Evolutionary conservation across 1,140 invertebrate genomes (phyloP), one percentile per base, ranked within the genome.

Genomic region (Orchestia grillus): DNA sequence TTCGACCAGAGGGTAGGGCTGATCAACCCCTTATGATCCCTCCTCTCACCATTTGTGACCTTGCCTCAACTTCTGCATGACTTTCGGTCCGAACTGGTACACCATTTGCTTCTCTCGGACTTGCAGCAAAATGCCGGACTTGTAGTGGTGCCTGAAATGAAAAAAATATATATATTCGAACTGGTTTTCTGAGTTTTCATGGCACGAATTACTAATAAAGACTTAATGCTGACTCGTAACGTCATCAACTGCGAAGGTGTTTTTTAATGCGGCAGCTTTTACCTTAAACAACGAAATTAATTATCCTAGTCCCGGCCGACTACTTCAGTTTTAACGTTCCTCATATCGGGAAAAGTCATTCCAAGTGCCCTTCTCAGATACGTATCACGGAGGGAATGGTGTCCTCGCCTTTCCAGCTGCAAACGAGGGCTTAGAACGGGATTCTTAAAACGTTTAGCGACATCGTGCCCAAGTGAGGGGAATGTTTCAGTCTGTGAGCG

Each of bases 91-190:
- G 41, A 95, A 95, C 41, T 95, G 43, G 95, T 95, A 95, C 6
- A 95, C 95, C 57, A 95, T 77, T 42, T 95, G 95, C 95, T 62
- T 53, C 47, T 95, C 95, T 36, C 57, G 87, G 40, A 95, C 95
- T 95, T 77, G 95, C 42, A 57, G 95, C 57, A 95, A n/a, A 88
- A 87, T 95, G 53, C 44, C 57, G 16, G n/a, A 62, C 87, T 77
- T 95, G 95, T 95, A 95, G 44, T 95, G 44, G 57, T 95, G 87
- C 95, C 95, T 95, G 95, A 36, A 94, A 47, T 90, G 16, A 42
- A 36, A 90, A 36, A 42, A 40, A 94, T 11, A 11, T 6, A 3
- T 88, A 88, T n/a, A n/a, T n/a, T n/a, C 16, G 40, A 77, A 77
- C 40, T 77, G 16, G 16, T 40, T 77, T 53, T 53, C 47, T 53